Conservation (phyloP, 2,797 vertebrate species). For the Siniperca undulata region DNA sequence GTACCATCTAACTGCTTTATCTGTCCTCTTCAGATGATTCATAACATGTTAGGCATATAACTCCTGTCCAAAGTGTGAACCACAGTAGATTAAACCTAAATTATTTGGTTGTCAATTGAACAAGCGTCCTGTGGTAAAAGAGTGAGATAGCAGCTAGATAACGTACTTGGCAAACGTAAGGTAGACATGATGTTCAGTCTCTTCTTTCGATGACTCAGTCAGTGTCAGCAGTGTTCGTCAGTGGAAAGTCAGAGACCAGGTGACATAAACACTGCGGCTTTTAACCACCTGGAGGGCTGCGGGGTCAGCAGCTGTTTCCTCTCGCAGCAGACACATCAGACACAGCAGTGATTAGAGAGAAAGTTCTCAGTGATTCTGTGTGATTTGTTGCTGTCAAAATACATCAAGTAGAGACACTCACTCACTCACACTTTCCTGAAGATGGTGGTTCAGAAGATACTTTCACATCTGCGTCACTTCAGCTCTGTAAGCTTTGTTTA, state of each 20-base stretch:
- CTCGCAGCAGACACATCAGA: slow-evolving; percentile 1
- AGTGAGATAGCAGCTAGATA: background rate
- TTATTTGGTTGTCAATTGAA: background rate
- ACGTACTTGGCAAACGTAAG: background rate
- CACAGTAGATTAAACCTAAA: background rate
- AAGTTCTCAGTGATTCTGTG: background rate
- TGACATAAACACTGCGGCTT: slow-evolving; percentile 24
- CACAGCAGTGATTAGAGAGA: background rate
- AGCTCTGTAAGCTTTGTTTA: slow-evolving; percentile 9
- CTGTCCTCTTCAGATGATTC: slow-evolving; percentile 3
- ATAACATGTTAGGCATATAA: background rate
- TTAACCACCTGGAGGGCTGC: slow-evolving; percentile 34
- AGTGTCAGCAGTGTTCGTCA: slow-evolving; percentile 5
- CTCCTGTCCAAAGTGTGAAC: background rate
- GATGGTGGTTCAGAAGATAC: background rate
- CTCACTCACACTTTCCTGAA: background rate
- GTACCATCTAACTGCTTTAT: background rate
- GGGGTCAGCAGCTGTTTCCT: slow-evolving; percentile 57
- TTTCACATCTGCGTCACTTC: slow-evolving; percentile 4
- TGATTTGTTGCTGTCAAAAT: slow-evolving; percentile 48
- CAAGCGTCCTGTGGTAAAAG: background rate
- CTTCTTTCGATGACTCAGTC: slow-evolving; percentile 42
- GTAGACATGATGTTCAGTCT: slow-evolving; percentile 24
- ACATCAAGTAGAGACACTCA: slow-evolving; percentile 15
- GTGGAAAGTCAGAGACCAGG: slow-evolving; percentile 36